Evolutionary conservation across 1,140 invertebrate genomes (phyloP).

Genomic region (Anadara kagoshimensis): DNA sequence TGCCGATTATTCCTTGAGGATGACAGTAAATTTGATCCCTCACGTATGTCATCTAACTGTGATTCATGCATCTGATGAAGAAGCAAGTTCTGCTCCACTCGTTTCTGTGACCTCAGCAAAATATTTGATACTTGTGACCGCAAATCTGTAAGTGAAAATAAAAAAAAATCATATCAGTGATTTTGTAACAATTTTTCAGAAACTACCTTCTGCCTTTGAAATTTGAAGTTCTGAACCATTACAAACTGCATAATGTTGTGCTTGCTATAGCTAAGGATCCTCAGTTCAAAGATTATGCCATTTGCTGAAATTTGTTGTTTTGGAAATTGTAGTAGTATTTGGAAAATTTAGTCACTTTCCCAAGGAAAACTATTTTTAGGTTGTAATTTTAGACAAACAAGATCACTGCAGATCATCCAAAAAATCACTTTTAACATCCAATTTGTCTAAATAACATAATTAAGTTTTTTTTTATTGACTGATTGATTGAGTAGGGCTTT

Average conservation of each 20-base stretch:
- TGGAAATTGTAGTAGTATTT: background rate
- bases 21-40: background rate
- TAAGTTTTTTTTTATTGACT: no score
- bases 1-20: background rate
- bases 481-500: no score
- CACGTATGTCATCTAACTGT: conserved; percentile 3
- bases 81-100: conserved; percentile 7
- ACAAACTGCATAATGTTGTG: background rate
- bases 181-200: background rate
- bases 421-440: no score
- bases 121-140: conserved; percentile 4
- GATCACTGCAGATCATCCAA: no score
- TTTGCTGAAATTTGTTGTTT: background rate
- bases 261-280: background rate
- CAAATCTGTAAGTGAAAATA: conserved; percentile 1
- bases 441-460: no score
- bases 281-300: background rate
- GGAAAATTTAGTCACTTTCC: no score
- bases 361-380: no score
- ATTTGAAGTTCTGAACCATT: background rate
- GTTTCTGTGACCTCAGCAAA: conserved; percentile 15
- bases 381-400: no score
- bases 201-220: background rate
- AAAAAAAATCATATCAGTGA: background rate
- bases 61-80: background rate